Percentiles rank a stretch among this genome's conserved stretches.
These are phyloP conservation scores for Drosophila miranda DNA, from an alignment of 1,140 invertebrate genomes.

Conservation along the genomic window DNA sequence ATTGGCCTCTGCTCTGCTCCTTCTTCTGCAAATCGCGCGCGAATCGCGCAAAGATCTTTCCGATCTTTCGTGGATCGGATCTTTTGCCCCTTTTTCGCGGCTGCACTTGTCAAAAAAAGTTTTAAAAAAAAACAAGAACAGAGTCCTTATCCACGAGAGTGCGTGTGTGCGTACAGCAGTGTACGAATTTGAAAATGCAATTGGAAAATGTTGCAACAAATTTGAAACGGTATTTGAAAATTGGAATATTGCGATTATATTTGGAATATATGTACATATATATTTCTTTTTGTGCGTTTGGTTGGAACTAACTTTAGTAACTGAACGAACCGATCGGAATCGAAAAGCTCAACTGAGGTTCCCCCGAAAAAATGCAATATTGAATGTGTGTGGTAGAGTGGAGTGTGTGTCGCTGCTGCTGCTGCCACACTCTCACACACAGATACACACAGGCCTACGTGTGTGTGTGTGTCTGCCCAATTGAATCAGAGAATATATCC, in stretches of 20 bases:
- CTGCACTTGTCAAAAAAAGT: conserved; percentile 36
- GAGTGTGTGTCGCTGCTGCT: conserved; percentile 12
- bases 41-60: conserved; percentile 17
- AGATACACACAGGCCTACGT: conserved; percentile 8
- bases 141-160: conserved; percentile 9
- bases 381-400: conserved; percentile 52
- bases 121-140: conserved; percentile 14
- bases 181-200: background rate
- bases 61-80: background rate
- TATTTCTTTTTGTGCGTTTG: conserved; percentile 62
- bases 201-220: conserved; percentile 1
- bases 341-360: conserved; percentile 82
- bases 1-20: conserved; percentile 4
- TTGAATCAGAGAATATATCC: conserved; percentile 69
- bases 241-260: conserved; percentile 8
- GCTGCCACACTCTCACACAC: background rate
- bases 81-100: background rate
- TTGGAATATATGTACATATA: background rate
- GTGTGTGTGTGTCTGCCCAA: conserved; percentile 64
- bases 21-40: conserved; percentile 4
- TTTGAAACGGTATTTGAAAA: conserved; percentile 34
- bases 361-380: conserved; percentile 76
- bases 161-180: background rate
- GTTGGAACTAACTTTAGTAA: conserved; percentile 81
- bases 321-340: conserved; percentile 78